Evolutionary conservation across 2,888 invertebrate genomes (phyloP).

Genomic region (Ceramica pisi): DNA sequence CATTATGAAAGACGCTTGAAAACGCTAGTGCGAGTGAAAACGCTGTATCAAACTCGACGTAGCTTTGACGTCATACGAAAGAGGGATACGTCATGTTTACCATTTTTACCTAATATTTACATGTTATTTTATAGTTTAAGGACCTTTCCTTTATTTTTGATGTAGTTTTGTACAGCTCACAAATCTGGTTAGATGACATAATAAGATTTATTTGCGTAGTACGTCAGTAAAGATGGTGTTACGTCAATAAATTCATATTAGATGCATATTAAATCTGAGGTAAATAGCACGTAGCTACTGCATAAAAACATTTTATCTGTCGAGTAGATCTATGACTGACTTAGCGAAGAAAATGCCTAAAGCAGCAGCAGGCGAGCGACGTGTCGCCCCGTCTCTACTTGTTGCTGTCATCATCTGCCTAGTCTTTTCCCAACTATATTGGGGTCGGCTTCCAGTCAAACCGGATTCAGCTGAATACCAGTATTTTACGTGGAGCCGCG

Average conservation of each 20-base stretch:
- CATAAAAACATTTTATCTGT: neutral
- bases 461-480: too few species aligned
- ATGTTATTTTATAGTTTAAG: neutral
- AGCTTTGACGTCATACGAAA: conserved; percentile 8
- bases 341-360: neutral
- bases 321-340: neutral
- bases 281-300: conserved; percentile 11
- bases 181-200: conserved; percentile 5
- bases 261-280: conserved; percentile 17
- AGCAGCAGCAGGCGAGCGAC: too few species aligned
- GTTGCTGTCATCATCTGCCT: too few species aligned
- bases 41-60: neutral
- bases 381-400: too few species aligned
- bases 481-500: too few species aligned
- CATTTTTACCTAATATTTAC: neutral
- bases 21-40: too few species aligned
- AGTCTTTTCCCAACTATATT: too few species aligned
- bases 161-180: neutral
- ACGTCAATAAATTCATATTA: conserved; percentile 26
- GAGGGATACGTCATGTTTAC: neutral
- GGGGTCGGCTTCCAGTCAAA: too few species aligned
- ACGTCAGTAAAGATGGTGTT: conserved; percentile 20
- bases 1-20: too few species aligned
- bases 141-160: neutral
- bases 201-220: conserved; percentile 1